Percentiles rank a stretch among this genome's conserved stretches.
These are phyloP conservation scores for Cerastis leucographa DNA, from an alignment of 2,888 invertebrate species.

Conservation along the genomic window DNA sequence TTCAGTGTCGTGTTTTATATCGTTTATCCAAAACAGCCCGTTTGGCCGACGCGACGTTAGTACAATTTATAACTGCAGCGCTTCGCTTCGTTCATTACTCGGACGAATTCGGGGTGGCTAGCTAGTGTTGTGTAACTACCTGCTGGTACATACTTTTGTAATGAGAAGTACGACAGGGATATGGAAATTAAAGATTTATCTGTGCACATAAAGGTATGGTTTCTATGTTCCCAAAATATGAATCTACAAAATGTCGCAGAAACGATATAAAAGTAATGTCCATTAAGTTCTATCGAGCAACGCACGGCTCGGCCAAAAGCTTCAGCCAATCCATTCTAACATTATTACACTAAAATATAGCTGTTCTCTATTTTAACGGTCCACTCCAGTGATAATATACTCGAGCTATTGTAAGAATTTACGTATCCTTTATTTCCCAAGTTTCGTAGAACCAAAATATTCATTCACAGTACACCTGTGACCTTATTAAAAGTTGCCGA, in stretches of 20 bases:
- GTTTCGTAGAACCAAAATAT: constrained; percentile 54
- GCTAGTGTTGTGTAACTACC: constrained; percentile 61
- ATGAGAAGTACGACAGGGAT: constrained; percentile 38
- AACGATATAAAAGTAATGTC: constrained; percentile 7
- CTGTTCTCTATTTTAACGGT: constrained; percentile 52
- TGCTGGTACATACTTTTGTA: constrained; percentile 50
- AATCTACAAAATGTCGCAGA: constrained; percentile 22
- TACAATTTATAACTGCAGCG: constrained; percentile 75
- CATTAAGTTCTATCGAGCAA: constrained; percentile 34
- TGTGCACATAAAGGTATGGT: neutral
- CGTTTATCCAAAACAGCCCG: constrained; percentile 66
- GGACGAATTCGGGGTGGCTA: constrained; percentile 54
- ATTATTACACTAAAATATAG: constrained; percentile 61
- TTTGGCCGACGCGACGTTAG: constrained; percentile 61
- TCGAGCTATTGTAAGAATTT: constrained; percentile 50
- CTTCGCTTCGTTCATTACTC: constrained; percentile 73
- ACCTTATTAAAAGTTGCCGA: constrained; percentile 66
- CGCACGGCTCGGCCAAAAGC: constrained; percentile 23
- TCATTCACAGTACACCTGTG: constrained; percentile 62
- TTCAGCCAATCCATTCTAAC: constrained; percentile 37
- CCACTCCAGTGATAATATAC: constrained; percentile 54
- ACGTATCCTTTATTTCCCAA: constrained; percentile 43
- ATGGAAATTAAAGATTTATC: neutral
- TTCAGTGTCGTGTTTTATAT: constrained; percentile 62
- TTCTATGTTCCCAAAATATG: constrained; percentile 11